Conservation (phyloP, 2,888 invertebrate genomes). For the Melanotus villosus region DNA sequence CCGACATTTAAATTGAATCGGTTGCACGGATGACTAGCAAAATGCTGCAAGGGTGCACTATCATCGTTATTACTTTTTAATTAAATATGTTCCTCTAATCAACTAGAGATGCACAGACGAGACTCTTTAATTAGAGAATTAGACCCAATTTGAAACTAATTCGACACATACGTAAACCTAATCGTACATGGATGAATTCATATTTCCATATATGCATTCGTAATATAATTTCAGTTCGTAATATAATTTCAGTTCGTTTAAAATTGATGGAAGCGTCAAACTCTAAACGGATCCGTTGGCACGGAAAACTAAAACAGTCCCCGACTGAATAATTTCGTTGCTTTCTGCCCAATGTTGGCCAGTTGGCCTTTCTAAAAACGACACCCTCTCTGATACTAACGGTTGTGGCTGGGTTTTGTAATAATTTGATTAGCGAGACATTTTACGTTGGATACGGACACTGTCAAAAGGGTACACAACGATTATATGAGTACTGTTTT, state of each 20-base stretch:
- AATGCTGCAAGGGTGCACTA: constrained; percentile 12
- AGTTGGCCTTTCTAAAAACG: constrained; percentile 20
- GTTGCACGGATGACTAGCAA: constrained; percentile 20
- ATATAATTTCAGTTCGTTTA: constrained; percentile 20
- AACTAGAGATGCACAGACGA: not conserved
- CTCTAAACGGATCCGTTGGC: constrained; percentile 25
- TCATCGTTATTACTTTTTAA: constrained; percentile 5
- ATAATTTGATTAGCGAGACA: constrained; percentile 21
- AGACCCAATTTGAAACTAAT: not conserved
- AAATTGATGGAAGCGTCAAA: constrained; percentile 20
- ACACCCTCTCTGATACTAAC: constrained; percentile 25
- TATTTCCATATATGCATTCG: not conserved
- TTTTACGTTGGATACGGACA: constrained; percentile 13
- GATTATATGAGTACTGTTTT: not conserved
- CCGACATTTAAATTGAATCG: constrained; percentile 29
- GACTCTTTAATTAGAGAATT: not conserved
- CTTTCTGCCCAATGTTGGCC: constrained; percentile 15
- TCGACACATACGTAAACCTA: not conserved
- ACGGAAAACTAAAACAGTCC: constrained; percentile 27
- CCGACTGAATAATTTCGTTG: constrained; percentile 22
- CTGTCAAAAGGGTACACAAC: not conserved
- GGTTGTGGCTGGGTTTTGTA: constrained; percentile 10
- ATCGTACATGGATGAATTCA: not conserved
- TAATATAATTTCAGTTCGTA: constrained; percentile 18
- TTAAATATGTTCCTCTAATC: not conserved